A percentile compares a stretch with the other conserved stretches of the same genome.
These are phyloP conservation scores for Ammospiza nelsoni DNA, from an alignment of 2,113 vertebrate genomes.

Conservation along the genomic window DNA sequence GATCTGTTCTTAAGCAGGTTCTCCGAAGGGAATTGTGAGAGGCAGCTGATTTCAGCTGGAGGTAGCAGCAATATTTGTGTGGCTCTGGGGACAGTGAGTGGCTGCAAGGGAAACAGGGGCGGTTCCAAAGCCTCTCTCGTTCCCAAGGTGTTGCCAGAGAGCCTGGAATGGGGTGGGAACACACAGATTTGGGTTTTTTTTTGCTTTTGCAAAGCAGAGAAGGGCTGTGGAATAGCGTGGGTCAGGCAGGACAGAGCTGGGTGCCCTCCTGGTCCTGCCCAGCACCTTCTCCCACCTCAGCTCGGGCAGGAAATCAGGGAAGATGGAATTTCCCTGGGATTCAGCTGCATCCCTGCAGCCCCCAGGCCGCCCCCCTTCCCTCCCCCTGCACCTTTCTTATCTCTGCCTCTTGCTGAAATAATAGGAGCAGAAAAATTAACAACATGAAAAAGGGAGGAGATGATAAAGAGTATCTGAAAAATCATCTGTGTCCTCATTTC, in stretches of 20 bases:
- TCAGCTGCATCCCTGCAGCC: not conserved
- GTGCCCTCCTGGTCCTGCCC: not conserved
- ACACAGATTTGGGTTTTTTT: not conserved
- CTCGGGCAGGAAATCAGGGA: not conserved
- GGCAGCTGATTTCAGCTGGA: not conserved
- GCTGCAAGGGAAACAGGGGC: not conserved
- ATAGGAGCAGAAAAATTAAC: constrained; percentile 32
- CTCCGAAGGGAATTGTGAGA: not conserved
- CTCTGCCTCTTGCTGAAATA: not conserved
- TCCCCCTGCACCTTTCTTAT: not conserved
- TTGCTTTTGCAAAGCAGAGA: not conserved
- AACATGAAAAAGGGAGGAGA: constrained; percentile 17
- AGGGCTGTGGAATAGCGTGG: not conserved
- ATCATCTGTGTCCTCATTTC: constrained; percentile 36
- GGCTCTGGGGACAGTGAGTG: not conserved
- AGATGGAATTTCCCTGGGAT: not conserved
- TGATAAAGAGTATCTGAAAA: constrained; percentile 25
- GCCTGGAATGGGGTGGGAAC: not conserved
- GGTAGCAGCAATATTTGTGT: not conserved
- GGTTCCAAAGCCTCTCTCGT: not conserved
- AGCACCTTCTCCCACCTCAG: not conserved
- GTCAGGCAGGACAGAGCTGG: not conserved
- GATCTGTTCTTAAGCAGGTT: not conserved
- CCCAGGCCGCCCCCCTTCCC: not conserved
- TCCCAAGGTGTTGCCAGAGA: not conserved